Percentiles rank a stretch among this genome's conserved stretches.
phyloP scores from a whole-genome alignment of 2,797 vertebrate genomes.

The Acipenser oxyrinchus region DNA sequence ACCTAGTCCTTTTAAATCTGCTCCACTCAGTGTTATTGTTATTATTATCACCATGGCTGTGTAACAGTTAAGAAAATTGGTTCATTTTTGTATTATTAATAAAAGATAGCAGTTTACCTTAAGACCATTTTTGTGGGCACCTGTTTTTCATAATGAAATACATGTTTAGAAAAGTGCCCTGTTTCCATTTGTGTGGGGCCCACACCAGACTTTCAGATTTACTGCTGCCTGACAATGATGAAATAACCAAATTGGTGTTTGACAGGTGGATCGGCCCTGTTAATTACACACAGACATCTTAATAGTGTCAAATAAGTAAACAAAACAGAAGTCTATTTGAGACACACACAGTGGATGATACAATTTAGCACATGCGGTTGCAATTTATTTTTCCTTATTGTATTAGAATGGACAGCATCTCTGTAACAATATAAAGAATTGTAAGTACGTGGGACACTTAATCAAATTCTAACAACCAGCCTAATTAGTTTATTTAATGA shows the following conservation, averaged over 20 bases:
- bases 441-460: conserved; percentile 12
- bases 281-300: conserved; percentile 58
- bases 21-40: background rate
- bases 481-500: background rate
- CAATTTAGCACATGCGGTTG: conserved; percentile 43
- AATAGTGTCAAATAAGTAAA: conserved; percentile 60
- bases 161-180: conserved; percentile 45
- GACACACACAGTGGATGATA: conserved; percentile 15
- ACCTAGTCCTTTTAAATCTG: conserved; percentile 50
- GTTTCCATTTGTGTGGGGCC: conserved; percentile 45
- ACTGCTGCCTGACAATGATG: conserved; percentile 51
- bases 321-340: conserved; percentile 41
- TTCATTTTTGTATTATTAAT: conserved; percentile 48
- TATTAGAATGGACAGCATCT: conserved; percentile 40
- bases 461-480: background rate
- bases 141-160: conserved; percentile 54
- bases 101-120: conserved; percentile 48
- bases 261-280: conserved; percentile 59
- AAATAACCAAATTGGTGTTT: conserved; percentile 57
- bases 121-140: conserved; percentile 42
- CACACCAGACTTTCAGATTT: conserved; percentile 41
- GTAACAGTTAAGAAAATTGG: conserved; percentile 7
- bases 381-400: conserved; percentile 36
- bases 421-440: conserved; percentile 23
- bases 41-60: background rate